Evolutionary conservation across 2,888 invertebrate species (phyloP).

Genomic region (Papilio demoleus): DNA sequence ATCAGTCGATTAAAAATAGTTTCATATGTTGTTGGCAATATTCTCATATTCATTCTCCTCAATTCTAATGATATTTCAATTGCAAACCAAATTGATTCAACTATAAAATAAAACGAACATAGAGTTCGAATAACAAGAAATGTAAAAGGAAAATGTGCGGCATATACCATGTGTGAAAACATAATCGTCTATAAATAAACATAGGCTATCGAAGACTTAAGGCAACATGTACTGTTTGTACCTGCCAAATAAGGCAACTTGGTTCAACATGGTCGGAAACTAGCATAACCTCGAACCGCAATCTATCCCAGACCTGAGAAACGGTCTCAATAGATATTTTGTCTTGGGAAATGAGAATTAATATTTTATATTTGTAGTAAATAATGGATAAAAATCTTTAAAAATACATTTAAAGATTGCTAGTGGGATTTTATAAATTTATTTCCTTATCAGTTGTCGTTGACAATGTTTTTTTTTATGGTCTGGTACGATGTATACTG

Average conservation of each 20-base stretch:
- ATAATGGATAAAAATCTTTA: no score
- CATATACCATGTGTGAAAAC: background rate
- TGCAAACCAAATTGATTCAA: background rate
- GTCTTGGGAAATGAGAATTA: background rate
- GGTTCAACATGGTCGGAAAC: background rate
- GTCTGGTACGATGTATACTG: no score
- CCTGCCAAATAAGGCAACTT: background rate
- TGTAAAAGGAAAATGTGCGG: background rate
- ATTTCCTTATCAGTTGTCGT: no score
- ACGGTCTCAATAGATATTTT: background rate
- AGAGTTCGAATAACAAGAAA: background rate
- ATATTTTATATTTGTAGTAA: background rate
- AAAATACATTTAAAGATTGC: no score
- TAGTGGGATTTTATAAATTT: no score
- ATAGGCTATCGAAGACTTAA: background rate
- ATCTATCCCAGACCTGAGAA: background rate
- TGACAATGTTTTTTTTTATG: no score
- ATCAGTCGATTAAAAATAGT: no score
- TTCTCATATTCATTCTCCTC: no score
- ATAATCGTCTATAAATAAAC: slow-evolving; percentile 14
- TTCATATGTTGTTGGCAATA: no score
- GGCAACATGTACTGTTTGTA: background rate
- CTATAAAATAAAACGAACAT: background rate
- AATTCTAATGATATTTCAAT: no score
- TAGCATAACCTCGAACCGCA: background rate